Conservation (phyloP, 2,113 vertebrate genomes). For the Hippoglossus stenolepis region DNA sequence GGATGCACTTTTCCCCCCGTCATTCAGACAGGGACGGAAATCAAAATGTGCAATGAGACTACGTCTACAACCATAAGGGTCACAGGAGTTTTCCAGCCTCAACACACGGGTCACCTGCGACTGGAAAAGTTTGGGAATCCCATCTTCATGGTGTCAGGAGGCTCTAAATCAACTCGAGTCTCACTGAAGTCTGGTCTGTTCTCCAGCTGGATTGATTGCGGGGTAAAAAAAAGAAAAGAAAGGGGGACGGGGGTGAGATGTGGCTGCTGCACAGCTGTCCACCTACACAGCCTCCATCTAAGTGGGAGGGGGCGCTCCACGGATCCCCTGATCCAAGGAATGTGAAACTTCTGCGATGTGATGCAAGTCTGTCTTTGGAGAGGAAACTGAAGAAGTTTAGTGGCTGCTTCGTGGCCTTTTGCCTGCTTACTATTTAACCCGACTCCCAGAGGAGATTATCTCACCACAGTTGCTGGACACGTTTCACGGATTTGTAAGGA, state of each 20-base stretch:
- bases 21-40: slow-evolving; percentile 2
- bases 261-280: slow-evolving; percentile 63
- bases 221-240: neutral
- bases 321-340: slow-evolving; percentile 20
- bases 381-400: slow-evolving; percentile 45
- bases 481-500: slow-evolving; percentile 35
- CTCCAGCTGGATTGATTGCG: slow-evolving; percentile 54
- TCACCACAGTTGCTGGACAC: slow-evolving; percentile 56
- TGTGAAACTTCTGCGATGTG: slow-evolving; percentile 20
- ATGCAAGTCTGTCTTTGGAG: slow-evolving; percentile 53
- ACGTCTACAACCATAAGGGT: slow-evolving; percentile 20
- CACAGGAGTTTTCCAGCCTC: slow-evolving; percentile 34
- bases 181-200: slow-evolving; percentile 38
- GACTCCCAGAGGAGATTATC: slow-evolving; percentile 34
- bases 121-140: slow-evolving; percentile 47
- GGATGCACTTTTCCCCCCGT: neutral
- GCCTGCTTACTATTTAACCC: slow-evolving; percentile 57
- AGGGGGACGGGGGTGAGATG: neutral
- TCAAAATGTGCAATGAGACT: neutral
- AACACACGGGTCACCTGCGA: slow-evolving; percentile 45
- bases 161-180: slow-evolving; percentile 51
- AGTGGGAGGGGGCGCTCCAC: slow-evolving; percentile 9
- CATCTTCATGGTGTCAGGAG: slow-evolving; percentile 37
- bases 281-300: slow-evolving; percentile 59
- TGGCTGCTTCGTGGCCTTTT: slow-evolving; percentile 14